These are phyloP conservation scores for Geodia barretti DNA, from an alignment of 37 sponge, comb jelly and placozoan species.

Conservation along the genomic window DNA sequence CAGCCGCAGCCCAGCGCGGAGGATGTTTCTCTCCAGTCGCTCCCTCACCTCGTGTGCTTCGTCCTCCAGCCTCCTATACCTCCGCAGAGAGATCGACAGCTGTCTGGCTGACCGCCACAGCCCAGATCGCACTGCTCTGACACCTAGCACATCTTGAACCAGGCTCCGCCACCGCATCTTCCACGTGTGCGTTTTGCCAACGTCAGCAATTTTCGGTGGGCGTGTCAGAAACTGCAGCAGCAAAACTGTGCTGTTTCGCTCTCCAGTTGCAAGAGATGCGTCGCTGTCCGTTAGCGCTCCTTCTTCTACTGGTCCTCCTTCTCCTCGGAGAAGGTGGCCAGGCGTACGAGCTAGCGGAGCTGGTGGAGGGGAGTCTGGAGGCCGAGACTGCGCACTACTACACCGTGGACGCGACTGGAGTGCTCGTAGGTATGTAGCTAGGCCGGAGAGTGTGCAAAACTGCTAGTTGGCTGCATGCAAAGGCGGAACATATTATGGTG, in stretches of 20 bases:
- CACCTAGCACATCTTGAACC: no score
- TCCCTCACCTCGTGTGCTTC: not conserved
- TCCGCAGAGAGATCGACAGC: not conserved
- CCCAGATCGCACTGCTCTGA: no score
- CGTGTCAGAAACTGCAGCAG: no score
- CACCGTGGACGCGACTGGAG: not conserved
- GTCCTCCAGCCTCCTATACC: not conserved
- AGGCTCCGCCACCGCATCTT: no score
- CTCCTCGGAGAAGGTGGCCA: not conserved
- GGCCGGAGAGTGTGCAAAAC: no score
- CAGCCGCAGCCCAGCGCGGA: constrained; percentile 8
- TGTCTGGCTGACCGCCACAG: not conserved
- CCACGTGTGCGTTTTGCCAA: no score
- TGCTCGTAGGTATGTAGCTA: not conserved
- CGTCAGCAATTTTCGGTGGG: no score
- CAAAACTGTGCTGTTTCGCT: no score
- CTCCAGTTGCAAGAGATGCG: no score
- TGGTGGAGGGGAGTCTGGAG: not conserved
- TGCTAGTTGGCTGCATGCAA: not conserved
- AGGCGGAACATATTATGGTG: not conserved
- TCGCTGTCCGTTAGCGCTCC: no score
- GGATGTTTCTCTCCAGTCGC: not conserved
- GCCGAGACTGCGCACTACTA: not conserved
- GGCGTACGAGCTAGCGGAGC: not conserved
- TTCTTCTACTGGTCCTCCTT: no score